A percentile compares a stretch with the other conserved stretches of the same genome.
Conservation (phyloP, 2,113 vertebrate genomes). For the Acanthochromis polyacanthus region DNA sequence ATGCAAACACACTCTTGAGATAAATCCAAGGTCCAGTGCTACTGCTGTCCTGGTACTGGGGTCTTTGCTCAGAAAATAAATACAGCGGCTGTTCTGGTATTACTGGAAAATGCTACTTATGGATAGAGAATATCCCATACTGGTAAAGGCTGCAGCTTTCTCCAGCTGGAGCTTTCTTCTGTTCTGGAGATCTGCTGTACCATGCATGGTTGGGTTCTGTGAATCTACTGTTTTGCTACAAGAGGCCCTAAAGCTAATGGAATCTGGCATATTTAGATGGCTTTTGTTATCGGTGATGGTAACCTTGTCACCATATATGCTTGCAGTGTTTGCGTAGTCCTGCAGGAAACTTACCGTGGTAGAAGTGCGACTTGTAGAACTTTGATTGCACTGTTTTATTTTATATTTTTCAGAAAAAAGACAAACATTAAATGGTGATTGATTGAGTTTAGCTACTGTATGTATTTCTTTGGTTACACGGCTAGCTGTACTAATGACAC, state of each 20-base stretch:
- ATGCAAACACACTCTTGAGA: constrained; percentile 54
- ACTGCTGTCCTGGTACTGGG: constrained; percentile 56
- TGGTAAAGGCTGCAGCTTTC: constrained; percentile 58
- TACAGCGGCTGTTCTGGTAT: constrained; percentile 64
- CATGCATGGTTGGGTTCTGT: constrained; percentile 36
- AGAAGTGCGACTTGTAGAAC: neutral
- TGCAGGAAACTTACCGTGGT: neutral
- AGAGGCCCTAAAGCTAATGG: constrained; percentile 20
- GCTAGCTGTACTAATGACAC: constrained; percentile 31
- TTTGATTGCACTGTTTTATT: neutral
- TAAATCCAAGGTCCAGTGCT: constrained; percentile 61
- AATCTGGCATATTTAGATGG: constrained; percentile 11
- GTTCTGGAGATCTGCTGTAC: constrained; percentile 42
- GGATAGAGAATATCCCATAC: constrained; percentile 51
- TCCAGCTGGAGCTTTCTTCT: constrained; percentile 41
- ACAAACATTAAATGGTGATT: neutral
- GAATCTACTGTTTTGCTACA: constrained; percentile 29
- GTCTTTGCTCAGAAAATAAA: constrained; percentile 54
- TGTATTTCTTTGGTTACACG: constrained; percentile 25
- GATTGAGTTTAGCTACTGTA: constrained; percentile 2
- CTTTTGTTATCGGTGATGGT: constrained; percentile 12
- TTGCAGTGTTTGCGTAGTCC: neutral
- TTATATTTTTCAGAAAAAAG: constrained; percentile 33
- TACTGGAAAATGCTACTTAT: constrained; percentile 63
- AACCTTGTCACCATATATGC: constrained; percentile 7